A percentile compares a stretch with the other conserved stretches of the same genome.
Conservation (phyloP, 92 coral and sea anemone species). For the Chrysogorgia sp. region DNA sequence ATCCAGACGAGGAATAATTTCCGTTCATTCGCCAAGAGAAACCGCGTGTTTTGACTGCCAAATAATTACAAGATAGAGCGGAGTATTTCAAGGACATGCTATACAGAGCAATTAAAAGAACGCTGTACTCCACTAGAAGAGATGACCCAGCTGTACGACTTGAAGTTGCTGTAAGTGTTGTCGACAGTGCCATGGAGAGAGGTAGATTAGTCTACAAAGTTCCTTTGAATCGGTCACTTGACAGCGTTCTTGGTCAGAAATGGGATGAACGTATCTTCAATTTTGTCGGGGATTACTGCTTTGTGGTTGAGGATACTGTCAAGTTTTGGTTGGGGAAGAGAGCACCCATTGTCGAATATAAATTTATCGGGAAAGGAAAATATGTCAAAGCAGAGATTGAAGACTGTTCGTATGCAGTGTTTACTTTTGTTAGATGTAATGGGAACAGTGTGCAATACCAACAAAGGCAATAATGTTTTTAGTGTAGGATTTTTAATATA, state of each 20-base stretch:
- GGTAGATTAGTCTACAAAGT: constrained; percentile 40
- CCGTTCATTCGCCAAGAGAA: constrained; percentile 42
- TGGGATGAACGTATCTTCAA: constrained; percentile 63
- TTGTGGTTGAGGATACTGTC: constrained; percentile 41
- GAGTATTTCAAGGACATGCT: constrained; percentile 47
- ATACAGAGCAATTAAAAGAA: constrained; percentile 48
- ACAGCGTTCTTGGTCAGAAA: constrained; percentile 48
- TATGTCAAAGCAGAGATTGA: constrained; percentile 47
- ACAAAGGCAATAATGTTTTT: no score
- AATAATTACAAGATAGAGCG: constrained; percentile 40
- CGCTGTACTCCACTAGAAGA: constrained; percentile 47
- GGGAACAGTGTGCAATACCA: constrained; percentile 35
- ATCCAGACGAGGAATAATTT: constrained; percentile 10
- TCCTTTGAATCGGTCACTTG: constrained; percentile 27
- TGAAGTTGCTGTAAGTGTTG: constrained; percentile 26
- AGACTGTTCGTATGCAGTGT: constrained; percentile 10
- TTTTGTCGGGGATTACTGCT: constrained; percentile 50
- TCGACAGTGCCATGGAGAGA: constrained; percentile 5
- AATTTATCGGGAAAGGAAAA: constrained; percentile 57
- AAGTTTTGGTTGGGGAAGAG: constrained; percentile 44
- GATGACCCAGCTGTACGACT: constrained; percentile 55
- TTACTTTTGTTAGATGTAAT: constrained; percentile 57
- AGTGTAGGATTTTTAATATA: no score
- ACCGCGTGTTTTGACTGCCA: constrained; percentile 21
- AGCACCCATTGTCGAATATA: constrained; percentile 51